A percentile compares a stretch with the other conserved stretches of the same genome.
Evolutionary conservation across 2,888 invertebrate genomes (phyloP).

Genomic region (Patella pellucida): DNA sequence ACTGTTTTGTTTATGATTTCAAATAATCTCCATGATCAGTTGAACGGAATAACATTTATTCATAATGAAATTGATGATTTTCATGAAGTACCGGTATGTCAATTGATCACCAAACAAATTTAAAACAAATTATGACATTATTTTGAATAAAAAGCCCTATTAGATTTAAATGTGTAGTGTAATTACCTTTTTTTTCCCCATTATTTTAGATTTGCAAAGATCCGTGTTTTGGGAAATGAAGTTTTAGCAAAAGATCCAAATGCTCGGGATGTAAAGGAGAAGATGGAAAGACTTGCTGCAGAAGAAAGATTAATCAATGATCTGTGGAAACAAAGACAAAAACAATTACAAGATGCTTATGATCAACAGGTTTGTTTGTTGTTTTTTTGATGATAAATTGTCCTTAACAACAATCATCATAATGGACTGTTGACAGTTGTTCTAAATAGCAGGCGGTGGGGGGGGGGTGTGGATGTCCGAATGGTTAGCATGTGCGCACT

Average conservation of each 20-base stretch:
- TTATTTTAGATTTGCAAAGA: slow-evolving; percentile 22
- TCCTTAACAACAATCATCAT: background rate
- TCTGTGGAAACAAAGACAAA: slow-evolving; percentile 88
- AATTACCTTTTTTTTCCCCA: too few species aligned
- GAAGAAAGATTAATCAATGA: slow-evolving; percentile 82
- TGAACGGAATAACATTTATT: background rate
- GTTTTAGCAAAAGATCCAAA: slow-evolving; percentile 78
- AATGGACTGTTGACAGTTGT: background rate
- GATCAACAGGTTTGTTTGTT: slow-evolving; percentile 78
- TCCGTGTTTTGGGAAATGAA: slow-evolving; percentile 75
- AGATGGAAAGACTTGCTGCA: slow-evolving; percentile 80
- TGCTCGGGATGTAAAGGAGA: slow-evolving; percentile 78
- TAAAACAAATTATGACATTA: too few species aligned
- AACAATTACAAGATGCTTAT: slow-evolving; percentile 87
- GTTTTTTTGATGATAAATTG: background rate
- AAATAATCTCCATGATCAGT: background rate
- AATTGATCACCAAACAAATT: too few species aligned
- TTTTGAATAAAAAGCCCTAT: too few species aligned
- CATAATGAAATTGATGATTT: background rate
- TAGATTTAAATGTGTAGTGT: too few species aligned
- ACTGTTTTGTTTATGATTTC: background rate
- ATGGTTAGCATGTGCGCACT: too few species aligned
- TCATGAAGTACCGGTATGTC: too few species aligned
- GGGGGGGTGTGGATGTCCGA: too few species aligned
- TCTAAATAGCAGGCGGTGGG: background rate